These are phyloP conservation scores for Neoaliturus tenellus DNA, from an alignment of 2,888 invertebrate genomes.

Conservation along the genomic window DNA sequence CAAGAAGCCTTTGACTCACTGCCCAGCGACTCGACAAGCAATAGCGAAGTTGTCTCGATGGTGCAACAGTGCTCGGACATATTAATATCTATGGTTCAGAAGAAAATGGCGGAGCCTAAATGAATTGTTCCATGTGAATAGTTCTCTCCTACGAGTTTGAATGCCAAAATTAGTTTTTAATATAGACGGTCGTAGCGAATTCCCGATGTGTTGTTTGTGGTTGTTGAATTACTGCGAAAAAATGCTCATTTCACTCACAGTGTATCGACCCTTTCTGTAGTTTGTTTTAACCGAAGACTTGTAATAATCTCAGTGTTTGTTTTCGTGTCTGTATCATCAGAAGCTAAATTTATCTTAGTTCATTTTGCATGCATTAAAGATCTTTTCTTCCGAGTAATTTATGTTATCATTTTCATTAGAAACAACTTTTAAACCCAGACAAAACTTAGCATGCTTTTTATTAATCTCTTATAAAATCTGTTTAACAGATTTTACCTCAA, in stretches of 20 bases:
- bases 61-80: conserved; percentile 80
- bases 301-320: neutral
- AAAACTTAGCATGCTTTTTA: neutral
- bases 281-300: neutral
- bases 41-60: conserved; percentile 75
- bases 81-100: conserved; percentile 78
- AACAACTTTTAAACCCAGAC: too few relatives aligned
- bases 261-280: neutral
- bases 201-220: neutral
- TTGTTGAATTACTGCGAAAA: neutral
- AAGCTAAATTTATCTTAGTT: neutral
- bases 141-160: conserved; percentile 21
- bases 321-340: neutral
- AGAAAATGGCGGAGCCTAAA: conserved; percentile 72
- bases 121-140: conserved; percentile 29
- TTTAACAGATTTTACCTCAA: neutral
- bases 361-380: neutral
- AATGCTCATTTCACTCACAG: conserved; percentile 11
- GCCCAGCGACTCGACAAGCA: conserved; percentile 32
- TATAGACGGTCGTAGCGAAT: conserved; percentile 19
- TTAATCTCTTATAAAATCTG: neutral
- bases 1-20: conserved; percentile 66
- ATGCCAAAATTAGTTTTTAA: conserved; percentile 48
- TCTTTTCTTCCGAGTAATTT: too few relatives aligned
- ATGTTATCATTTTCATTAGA: too few relatives aligned